Base-by-base conservation (phyloP, 30 jellyfish, hydroid and myxozoan genomes). In the Aurelia aurita region DNA sequence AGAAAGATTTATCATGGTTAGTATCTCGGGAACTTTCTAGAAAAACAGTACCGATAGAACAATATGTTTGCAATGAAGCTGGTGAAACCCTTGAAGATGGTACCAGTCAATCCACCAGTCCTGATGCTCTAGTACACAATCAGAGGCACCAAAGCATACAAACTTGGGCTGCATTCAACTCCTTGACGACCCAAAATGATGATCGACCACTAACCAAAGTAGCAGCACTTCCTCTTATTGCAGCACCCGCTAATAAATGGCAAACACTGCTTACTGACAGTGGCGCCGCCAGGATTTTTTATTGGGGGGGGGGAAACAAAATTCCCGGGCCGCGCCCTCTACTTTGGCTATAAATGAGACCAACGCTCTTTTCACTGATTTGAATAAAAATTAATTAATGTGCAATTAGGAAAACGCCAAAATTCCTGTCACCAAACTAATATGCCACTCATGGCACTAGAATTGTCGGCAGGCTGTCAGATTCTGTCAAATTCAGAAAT, bases 1-100 rank as follows among this genome's bases (percentile, higher is more conserved):
- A 20, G 77, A 27, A 64, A 64, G 46, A 64, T 64, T 64, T 64
- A 64, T 64, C 51, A 28, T 64, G 77, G 77, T 49, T 64, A 49
- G 77, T 64, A 64, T 18, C 77, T 64, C 77, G 77, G 77, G 77
- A 64, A 28, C 51, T 64, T 64, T 64, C 77, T 19, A 20, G 77
- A 64, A 27, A 11, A 15, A 64, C 77, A 20, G 49, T 15, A 11
- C 77, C 14, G 28, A 16, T 15, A 15, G 49, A 64, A 22, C 26
- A 59, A 59, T 12, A 59, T 59, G 32, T 23, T 23, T 59, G 72
- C 72, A 59, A 59, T 59, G 72, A 59, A 15, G 32, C 32, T 15
- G 32, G 32, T 20, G 26, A 59, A 59, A 23, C 72, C 72, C 72
- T 23, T 12, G 32, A 59, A 59, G 20, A 19, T 59, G 26, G 20